Evolutionary conservation across 2,113 vertebrate genomes (phyloP).

Genomic region (Myotis yumanensis): DNA sequence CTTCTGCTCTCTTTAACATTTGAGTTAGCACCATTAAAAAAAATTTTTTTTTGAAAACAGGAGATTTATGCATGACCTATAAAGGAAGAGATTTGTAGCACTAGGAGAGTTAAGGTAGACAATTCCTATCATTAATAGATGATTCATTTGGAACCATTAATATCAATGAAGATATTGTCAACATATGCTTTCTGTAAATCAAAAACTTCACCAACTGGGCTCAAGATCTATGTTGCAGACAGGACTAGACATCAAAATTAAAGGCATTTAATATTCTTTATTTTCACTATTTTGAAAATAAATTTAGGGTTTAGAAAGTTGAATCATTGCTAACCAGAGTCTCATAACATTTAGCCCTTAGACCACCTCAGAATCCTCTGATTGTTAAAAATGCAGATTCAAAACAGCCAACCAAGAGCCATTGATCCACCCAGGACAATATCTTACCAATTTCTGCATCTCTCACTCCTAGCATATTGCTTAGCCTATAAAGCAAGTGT

Average conservation of each 20-base stretch:
- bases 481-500: constrained; percentile 32
- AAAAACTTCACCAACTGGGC: background rate
- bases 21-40: constrained; percentile 48
- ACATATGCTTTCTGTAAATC: constrained; percentile 20
- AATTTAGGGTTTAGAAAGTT: constrained; percentile 27
- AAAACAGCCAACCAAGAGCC: background rate
- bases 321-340: constrained; percentile 9
- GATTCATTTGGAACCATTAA: constrained; percentile 76
- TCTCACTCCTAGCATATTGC: background rate
- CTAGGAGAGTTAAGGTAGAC: constrained; percentile 63
- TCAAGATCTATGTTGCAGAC: background rate
- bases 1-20: background rate
- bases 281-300: constrained; percentile 48
- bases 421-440: background rate
- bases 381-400: background rate
- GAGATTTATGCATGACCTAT: constrained; percentile 54
- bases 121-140: constrained; percentile 76
- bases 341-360: constrained; percentile 14
- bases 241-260: background rate
- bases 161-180: constrained; percentile 66
- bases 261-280: background rate
- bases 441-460: background rate
- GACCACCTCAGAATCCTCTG: constrained; percentile 3
- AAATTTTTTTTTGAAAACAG: constrained; percentile 50
- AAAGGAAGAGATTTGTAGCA: constrained; percentile 59